Evolutionary conservation across 2,113 vertebrate genomes (phyloP), one percentile per base, ranked within the genome.

Genomic region (Entomyzon cyanotis): DNA sequence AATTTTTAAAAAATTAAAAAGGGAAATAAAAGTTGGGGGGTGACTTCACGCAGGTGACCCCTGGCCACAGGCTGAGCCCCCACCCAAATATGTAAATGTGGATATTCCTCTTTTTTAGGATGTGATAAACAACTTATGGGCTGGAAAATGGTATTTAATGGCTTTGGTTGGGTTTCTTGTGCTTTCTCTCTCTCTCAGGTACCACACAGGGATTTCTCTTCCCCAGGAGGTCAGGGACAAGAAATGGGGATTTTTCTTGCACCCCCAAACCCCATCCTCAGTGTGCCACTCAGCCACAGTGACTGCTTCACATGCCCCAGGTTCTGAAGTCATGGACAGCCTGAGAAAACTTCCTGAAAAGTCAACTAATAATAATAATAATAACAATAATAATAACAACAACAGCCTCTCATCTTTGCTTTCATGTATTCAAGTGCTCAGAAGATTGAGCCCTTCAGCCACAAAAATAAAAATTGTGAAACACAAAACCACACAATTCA

Each of bases 111-210:
- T 47, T 80, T 23, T 30, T 31, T 1, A 3, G 24, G 47, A 33
- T 39, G 49, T 1, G 1, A 39, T 8, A 27, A 84, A 20, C 0
- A 5, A 4, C 7, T 75, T 28, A 5, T 14, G 5, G 52, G 7
- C 10, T 46, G 23, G 35, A 76, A 91, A 15, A 28, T 39, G 79
- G 5, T 5, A 5, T 12, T 64, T 35, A 5, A 60, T 14, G 3
- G 25, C 30, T 79, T 46, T 5, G 7, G 27, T 0, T 58, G 41
- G 12, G 27, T 7, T 75, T 85, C 55, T 84, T 30, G 22, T 60
- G 22, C 44, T 47, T 5, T 41, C 37, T 37, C 37, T 39, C 39
- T 39, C 15, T 56, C 49, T 74, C 44, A 46, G 39, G 68, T 27
- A 15, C 10, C 15, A 16, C 9, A 18, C 31, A n/a, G 20, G n/a